Base-by-base conservation (phyloP, 2,113 vertebrate species). In the Paedocypris sp. region DNA sequence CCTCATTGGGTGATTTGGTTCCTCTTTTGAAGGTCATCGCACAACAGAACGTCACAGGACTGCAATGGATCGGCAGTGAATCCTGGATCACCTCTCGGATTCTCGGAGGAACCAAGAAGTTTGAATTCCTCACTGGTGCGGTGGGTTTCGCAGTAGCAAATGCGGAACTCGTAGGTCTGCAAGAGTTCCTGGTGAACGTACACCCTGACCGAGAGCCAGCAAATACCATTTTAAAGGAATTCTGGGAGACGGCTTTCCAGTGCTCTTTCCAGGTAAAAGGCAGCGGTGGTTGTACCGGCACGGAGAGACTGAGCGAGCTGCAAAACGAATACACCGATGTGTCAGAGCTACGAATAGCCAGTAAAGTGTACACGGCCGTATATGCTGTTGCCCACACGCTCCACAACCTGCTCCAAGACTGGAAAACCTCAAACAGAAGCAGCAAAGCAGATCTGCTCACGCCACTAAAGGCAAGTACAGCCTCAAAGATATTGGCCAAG, bases 31-130 rank as follows among this genome's bases (percentile, higher is more conserved):
- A 86, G 3, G 80, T 83, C 59, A 67, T 78, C 33, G 20, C 81
- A 5, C 76, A 43, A 2, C 83, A 86, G 58, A 86, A 86, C 51
- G 11, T 86, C 25, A 83, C 76, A 2, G 80, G 75, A 11, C 42
- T 83, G 25, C 82, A 85, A 65, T 87, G 85, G 83, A 69, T 85
- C 3, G 86, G 81, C 32, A 86, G 79, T 72, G 84, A 86, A 53
- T 82, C 81, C 36, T 88, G 85, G 85, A 85, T 86, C 22, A 86
- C 82, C 52, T 50, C 51, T n/a, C 60, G 23, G 39, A 25, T n/a
- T 9, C 15, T 71, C 12, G 28, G 53, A 18, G 19, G 59, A 15
- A 58, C 59, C 6, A 31, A 38, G n/a, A 20, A 48, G 2, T 60
- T 54, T 3, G 19, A 18, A 5, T 62, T 76, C 19, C 61, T 73